phyloP scores from a whole-genome alignment of 1,140 invertebrate species.

The Halotydeus destructor region DNA sequence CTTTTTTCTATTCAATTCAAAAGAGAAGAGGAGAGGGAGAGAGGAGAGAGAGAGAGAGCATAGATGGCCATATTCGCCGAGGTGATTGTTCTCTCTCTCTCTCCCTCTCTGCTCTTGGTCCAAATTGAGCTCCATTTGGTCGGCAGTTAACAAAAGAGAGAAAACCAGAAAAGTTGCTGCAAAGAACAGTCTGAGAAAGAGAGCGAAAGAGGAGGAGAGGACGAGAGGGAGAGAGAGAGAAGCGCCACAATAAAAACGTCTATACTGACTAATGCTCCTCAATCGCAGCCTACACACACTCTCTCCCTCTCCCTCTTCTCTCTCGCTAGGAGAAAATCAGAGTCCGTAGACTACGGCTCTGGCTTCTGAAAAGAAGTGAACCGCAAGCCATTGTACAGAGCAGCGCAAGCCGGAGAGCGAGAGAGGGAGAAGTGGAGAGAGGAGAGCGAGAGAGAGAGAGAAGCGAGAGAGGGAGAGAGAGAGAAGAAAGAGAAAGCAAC shows the following conservation, averaged over 20 bases:
- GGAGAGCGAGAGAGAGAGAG: conserved; percentile 1
- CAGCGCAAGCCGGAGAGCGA: too few relatives aligned
- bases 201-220: background rate
- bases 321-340: too few relatives aligned
- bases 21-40: background rate
- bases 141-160: background rate
- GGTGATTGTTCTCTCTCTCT: too few relatives aligned
- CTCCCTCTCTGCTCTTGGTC: background rate
- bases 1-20: background rate
- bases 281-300: too few relatives aligned
- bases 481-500: background rate
- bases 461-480: background rate
- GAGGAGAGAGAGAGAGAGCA: background rate
- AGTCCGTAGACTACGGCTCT: too few relatives aligned
- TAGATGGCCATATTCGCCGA: background rate
- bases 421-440: background rate
- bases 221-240: background rate
- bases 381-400: too few relatives aligned
- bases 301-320: too few relatives aligned
- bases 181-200: background rate
- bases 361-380: too few relatives aligned
- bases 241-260: background rate
- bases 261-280: too few relatives aligned
- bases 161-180: background rate
- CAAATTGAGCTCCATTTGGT: background rate